Base-by-base conservation (phyloP, 2,888 invertebrate genomes). In the Drosophila cognata region DNA sequence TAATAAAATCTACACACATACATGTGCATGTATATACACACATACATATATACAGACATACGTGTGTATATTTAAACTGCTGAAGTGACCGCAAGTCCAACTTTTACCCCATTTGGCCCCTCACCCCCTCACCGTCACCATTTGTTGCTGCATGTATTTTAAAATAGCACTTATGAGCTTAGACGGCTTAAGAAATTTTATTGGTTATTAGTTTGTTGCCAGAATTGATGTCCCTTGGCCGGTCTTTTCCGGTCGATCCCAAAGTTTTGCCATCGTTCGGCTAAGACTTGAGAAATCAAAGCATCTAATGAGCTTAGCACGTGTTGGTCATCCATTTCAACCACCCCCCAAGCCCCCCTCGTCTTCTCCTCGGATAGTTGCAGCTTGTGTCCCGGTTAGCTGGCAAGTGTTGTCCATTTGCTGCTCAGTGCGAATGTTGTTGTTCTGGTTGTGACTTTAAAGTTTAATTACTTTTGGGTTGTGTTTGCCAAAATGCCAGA, bases 161-260 rank as follows among this genome's bases (percentile, higher is more conserved):
- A 83, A 88, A 90, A 82, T 82, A 77, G 77, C 88, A 86, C 88
- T 88, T 86, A 89, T 81, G 71, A 81, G 87, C 89, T 87, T 83
- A 88, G 77, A 73, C 65, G 80, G 88, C 87, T 87, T 87, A 85
- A 83, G 76, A 77, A 68, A 83, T 85, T 88, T 89, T 86, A 89
- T 87, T 89, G 84, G 82, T 84, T 88, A 89, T 89, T 89, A 87
- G 71, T 84, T 88, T 86, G 71, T 81, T 76, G 81, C 76, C 72
- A 51, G 51, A 62, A 68, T 72, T 68, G n/a, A 57, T 69, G 76
- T 80, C 68, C 64, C 29, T 71, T 50, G 31, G 51, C 62, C 25
- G 53, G 48, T n/a, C 59, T 51, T 59, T 59, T 35, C n/a, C 31
- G 55, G 50, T 43, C 50, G 50, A 43, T 57, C 60, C 65, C 57